Percentiles rank a stretch among this genome's conserved stretches.
phyloP scores from a whole-genome alignment of 2,797 vertebrate genomes.

The Acanthurus lineatus region DNA sequence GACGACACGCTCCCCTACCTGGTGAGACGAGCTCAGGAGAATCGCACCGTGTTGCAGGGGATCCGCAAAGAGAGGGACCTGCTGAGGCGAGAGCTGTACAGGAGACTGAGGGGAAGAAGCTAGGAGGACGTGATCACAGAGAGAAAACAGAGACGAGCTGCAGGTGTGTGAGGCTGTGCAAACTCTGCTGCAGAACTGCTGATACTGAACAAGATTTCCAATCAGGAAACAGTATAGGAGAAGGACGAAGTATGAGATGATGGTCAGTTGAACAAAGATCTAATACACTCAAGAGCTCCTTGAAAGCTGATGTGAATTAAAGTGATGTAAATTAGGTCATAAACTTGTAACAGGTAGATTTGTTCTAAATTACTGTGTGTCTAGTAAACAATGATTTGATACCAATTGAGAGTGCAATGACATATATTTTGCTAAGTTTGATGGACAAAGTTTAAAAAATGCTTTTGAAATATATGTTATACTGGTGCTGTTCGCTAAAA shows the following conservation, averaged over 20 bases:
- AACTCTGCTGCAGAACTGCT: constrained; percentile 1
- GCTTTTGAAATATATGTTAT: neutral
- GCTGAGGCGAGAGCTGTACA: constrained; percentile 83
- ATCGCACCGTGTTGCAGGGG: constrained; percentile 89
- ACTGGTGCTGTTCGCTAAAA: neutral
- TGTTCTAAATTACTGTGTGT: neutral
- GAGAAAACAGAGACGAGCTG: too few relatives aligned
- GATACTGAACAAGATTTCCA: neutral
- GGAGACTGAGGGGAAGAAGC: constrained; percentile 67
- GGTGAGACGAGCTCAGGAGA: constrained; percentile 93
- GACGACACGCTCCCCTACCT: constrained; percentile 92
- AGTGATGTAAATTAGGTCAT: neutral
- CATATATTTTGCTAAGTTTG: neutral
- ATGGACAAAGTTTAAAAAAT: neutral
- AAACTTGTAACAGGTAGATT: neutral
- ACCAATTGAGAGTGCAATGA: neutral
- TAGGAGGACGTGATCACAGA: neutral
- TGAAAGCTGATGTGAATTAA: neutral
- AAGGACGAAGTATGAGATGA: neutral
- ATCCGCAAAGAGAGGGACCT: constrained; percentile 91
- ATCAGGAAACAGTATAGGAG: neutral
- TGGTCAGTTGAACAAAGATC: neutral
- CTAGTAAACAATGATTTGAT: too few relatives aligned
- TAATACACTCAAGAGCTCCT: too few relatives aligned
- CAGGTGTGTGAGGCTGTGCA: neutral